These are phyloP conservation scores for Himalopsyche japonica DNA, from an alignment of 2,888 invertebrate species.

Conservation along the genomic window DNA sequence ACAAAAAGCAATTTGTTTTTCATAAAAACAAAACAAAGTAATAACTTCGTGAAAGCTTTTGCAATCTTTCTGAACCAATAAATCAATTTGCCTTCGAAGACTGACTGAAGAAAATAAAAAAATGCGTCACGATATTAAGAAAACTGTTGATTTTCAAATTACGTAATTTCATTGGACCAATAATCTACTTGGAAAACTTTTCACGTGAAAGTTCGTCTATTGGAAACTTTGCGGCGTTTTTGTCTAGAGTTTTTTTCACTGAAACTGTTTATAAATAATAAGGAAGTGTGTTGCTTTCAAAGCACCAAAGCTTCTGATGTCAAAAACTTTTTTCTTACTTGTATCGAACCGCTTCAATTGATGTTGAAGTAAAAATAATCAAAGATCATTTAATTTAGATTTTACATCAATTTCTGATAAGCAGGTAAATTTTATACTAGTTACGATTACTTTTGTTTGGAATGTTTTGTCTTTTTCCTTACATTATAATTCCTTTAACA, in stretches of 20 bases:
- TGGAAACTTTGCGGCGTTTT: neutral
- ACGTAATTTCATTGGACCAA: neutral
- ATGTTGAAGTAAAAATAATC: neutral
- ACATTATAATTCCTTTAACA: too few species aligned
- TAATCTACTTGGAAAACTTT: neutral
- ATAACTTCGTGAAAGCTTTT: neutral
- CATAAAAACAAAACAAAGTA: conserved; percentile 1
- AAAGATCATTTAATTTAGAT: neutral
- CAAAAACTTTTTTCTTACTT: neutral
- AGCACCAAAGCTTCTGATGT: neutral
- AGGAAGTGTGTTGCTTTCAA: neutral
- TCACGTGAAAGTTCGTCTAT: neutral
- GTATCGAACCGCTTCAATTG: neutral
- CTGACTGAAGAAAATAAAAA: neutral
- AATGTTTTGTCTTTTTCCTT: too few species aligned
- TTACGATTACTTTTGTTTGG: too few species aligned
- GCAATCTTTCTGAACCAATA: neutral
- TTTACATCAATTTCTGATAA: too few species aligned
- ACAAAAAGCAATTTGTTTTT: neutral
- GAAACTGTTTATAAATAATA: neutral
- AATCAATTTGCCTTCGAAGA: neutral
- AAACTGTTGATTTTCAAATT: conserved; percentile 3
- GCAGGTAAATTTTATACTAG: too few species aligned
- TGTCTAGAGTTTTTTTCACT: neutral
- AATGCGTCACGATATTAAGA: neutral